These are phyloP conservation scores for Melanostoma scalare DNA, from an alignment of 2,888 invertebrate species.

Conservation along the genomic window DNA sequence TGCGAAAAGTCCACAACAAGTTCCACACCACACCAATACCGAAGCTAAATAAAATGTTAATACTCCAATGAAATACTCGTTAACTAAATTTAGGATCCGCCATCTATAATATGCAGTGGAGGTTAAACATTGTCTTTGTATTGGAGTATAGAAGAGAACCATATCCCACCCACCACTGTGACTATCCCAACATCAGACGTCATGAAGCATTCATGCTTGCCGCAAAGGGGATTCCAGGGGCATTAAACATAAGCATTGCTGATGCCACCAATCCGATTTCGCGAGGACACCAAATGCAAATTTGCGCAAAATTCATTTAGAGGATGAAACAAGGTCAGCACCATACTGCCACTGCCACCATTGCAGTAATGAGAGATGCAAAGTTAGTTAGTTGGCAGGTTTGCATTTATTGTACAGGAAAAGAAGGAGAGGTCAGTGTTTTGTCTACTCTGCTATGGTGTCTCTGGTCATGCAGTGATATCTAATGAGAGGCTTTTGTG, in stretches of 20 bases:
- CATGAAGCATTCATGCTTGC: slow-evolving; percentile 50
- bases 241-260: slow-evolving; percentile 55
- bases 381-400: slow-evolving; percentile 66
- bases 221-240: slow-evolving; percentile 45
- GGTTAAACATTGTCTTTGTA: slow-evolving; percentile 22
- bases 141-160: not conserved
- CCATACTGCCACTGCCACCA: slow-evolving; percentile 17
- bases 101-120: slow-evolving; percentile 26
- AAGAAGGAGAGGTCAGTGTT: slow-evolving; percentile 28
- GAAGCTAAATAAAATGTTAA: slow-evolving; percentile 66
- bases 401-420: slow-evolving; percentile 53
- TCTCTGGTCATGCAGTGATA: slow-evolving; percentile 55
- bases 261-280: slow-evolving; percentile 61
- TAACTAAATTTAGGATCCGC: slow-evolving; percentile 59
- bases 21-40: slow-evolving; percentile 23
- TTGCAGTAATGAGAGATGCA: slow-evolving; percentile 65
- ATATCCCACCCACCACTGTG: slow-evolving; percentile 8
- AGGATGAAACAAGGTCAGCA: slow-evolving; percentile 61
- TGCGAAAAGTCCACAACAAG: slow-evolving; percentile 30
- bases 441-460: slow-evolving; percentile 14
- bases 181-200: slow-evolving; percentile 56
- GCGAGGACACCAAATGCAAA: slow-evolving; percentile 63
- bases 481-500: slow-evolving; percentile 66
- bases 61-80: slow-evolving; percentile 68
- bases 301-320: slow-evolving; percentile 67